Evolutionary conservation across 2,113 vertebrate species (phyloP).

Genomic region (Microtus montanus): DNA sequence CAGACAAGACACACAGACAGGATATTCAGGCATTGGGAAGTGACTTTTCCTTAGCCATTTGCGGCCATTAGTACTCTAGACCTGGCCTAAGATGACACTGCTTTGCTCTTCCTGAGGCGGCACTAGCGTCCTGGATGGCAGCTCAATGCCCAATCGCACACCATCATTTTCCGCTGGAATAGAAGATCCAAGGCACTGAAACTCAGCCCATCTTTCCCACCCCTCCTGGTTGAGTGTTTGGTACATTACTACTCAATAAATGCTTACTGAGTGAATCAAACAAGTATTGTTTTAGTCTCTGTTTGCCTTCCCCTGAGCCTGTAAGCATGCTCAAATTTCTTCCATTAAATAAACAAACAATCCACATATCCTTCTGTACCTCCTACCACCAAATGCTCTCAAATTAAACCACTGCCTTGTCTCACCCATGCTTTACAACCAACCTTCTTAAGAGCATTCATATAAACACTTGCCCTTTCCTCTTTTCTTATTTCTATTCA

Average conservation of each 20-base stretch:
- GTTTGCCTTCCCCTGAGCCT: not conserved
- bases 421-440: not conserved
- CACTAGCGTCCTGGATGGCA: not conserved
- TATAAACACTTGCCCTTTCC: not conserved
- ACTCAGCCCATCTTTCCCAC: not conserved
- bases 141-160: not conserved
- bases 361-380: not conserved
- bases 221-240: not conserved
- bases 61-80: not conserved
- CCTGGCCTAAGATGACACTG: conserved; percentile 32
- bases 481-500: not conserved
- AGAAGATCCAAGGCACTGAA: not conserved
- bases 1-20: not conserved
- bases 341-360: not conserved
- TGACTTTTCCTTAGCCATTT: not conserved
- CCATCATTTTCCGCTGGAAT: not conserved
- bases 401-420: not conserved
- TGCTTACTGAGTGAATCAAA: conserved; percentile 13
- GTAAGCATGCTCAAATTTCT: not conserved
- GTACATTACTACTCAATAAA: not conserved
- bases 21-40: not conserved
- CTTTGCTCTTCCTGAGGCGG: conserved; percentile 18
- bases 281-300: conserved; percentile 2
- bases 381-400: not conserved
- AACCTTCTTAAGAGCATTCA: not conserved